phyloP scores from a whole-genome alignment of 1,140 invertebrate genomes.

The Chionoecetes opilio region DNA sequence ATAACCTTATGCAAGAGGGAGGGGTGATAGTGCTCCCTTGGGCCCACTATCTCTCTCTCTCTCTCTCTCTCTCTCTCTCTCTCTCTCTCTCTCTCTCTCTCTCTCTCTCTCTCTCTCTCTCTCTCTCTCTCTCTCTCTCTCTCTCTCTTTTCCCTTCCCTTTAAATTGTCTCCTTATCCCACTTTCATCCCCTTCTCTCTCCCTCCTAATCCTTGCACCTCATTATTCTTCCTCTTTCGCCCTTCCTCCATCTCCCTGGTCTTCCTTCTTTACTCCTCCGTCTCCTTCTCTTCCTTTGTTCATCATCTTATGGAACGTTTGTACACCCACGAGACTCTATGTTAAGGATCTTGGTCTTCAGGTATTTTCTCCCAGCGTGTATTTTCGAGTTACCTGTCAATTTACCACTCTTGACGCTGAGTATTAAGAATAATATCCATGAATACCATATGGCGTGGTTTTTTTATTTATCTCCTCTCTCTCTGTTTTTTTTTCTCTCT shows the following conservation, averaged over 20 bases:
- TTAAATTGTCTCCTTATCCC: neutral
- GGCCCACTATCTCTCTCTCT: slow-evolving; percentile 56
- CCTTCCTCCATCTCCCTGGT: neutral
- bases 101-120: neutral
- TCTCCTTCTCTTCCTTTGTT: too few relatives aligned
- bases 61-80: slow-evolving; percentile 35
- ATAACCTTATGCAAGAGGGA: slow-evolving; percentile 41
- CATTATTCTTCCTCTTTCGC: neutral
- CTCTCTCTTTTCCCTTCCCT: neutral
- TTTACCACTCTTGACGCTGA: too few relatives aligned
- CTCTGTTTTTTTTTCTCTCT: too few relatives aligned
- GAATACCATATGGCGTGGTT: too few relatives aligned
- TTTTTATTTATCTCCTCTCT: too few relatives aligned
- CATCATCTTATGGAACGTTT: too few relatives aligned
- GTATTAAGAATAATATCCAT: too few relatives aligned
- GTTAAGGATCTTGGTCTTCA: too few relatives aligned
- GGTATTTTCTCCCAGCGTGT: too few relatives aligned
- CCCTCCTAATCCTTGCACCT: neutral
- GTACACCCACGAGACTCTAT: too few relatives aligned
- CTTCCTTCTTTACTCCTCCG: neutral
- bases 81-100: slow-evolving; percentile 18
- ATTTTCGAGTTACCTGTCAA: too few relatives aligned
- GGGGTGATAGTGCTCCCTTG: slow-evolving; percentile 10
- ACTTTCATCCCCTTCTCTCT: neutral
- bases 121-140: neutral